Evolutionary conservation across 2,888 invertebrate genomes (phyloP).

Genomic region (Siphlonurus alternatus): DNA sequence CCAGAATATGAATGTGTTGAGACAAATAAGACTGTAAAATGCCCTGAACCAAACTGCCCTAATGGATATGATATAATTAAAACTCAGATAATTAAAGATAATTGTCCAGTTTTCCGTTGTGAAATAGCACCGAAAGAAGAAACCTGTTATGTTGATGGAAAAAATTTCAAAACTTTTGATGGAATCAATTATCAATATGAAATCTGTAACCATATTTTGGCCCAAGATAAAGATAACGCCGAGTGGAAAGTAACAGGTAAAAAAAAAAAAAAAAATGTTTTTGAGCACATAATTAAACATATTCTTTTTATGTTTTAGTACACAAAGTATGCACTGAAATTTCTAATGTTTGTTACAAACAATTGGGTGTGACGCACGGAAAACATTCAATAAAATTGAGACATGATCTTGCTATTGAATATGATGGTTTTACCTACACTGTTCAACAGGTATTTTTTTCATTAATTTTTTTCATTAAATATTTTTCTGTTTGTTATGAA

Average conservation of each 20-base stretch:
- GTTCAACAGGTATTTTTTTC: slow-evolving; percentile 19
- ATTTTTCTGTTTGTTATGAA: background rate
- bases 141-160: slow-evolving; percentile 54
- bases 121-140: slow-evolving; percentile 44
- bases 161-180: slow-evolving; percentile 66
- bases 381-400: slow-evolving; percentile 39
- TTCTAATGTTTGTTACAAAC: slow-evolving; percentile 37
- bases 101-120: slow-evolving; percentile 7
- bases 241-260: slow-evolving; percentile 46
- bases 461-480: background rate
- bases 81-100: slow-evolving; percentile 8
- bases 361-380: slow-evolving; percentile 43
- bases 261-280: background rate
- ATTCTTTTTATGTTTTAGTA: slow-evolving; percentile 29
- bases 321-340: slow-evolving; percentile 42
- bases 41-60: slow-evolving; percentile 4
- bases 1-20: background rate
- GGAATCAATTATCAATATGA: slow-evolving; percentile 61
- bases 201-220: slow-evolving; percentile 62
- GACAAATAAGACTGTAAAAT: background rate
- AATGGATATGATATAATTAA: slow-evolving; percentile 11
- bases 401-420: slow-evolving; percentile 45
- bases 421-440: slow-evolving; percentile 34
- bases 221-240: slow-evolving; percentile 44
- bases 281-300: too few relatives aligned